These are phyloP conservation scores for Tauraco hartlaubi DNA, from an alignment of 2,797 vertebrate species.

Conservation along the genomic window DNA sequence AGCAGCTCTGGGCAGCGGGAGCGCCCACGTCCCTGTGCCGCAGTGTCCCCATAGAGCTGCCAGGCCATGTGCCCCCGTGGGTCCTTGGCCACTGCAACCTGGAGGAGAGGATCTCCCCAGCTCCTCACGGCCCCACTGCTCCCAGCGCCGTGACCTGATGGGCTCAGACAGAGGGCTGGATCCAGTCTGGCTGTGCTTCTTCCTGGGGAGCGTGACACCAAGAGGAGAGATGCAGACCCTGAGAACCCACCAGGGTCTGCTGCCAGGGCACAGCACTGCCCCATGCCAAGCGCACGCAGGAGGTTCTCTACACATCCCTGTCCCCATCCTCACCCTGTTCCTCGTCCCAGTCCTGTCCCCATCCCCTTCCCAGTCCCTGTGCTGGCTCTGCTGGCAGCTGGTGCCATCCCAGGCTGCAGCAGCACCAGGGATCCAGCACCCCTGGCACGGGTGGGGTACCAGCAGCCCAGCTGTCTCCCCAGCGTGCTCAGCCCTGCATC, in stretches of 20 bases:
- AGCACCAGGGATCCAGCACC: not conserved
- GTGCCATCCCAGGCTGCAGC: not conserved
- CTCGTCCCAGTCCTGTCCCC: not conserved
- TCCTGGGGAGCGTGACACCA: not conserved
- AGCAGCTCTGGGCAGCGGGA: not conserved
- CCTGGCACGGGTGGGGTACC: not conserved
- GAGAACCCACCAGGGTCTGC: not conserved
- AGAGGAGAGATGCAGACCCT: not conserved
- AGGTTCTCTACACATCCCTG: not conserved
- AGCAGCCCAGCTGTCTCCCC: not conserved
- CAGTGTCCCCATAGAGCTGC: accelerated
- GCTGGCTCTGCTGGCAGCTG: not conserved
- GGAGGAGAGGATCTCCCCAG: not conserved
- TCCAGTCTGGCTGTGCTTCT: not conserved
- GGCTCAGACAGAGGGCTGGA: not conserved
- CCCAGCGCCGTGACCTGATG: accelerated
- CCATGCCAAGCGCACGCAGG: accelerated
- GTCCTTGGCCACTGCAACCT: not conserved
- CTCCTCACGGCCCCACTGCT: accelerated
- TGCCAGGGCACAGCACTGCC: not conserved
- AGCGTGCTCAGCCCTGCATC: not conserved
- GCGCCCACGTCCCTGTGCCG: not conserved
- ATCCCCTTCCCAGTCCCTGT: not conserved
- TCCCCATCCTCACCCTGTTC: not conserved
- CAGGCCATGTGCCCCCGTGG: accelerated